Evolutionary conservation across 2,797 vertebrate species (phyloP), one percentile per base, ranked within the genome.

Genomic region (Sphaeramia orbicularis): DNA sequence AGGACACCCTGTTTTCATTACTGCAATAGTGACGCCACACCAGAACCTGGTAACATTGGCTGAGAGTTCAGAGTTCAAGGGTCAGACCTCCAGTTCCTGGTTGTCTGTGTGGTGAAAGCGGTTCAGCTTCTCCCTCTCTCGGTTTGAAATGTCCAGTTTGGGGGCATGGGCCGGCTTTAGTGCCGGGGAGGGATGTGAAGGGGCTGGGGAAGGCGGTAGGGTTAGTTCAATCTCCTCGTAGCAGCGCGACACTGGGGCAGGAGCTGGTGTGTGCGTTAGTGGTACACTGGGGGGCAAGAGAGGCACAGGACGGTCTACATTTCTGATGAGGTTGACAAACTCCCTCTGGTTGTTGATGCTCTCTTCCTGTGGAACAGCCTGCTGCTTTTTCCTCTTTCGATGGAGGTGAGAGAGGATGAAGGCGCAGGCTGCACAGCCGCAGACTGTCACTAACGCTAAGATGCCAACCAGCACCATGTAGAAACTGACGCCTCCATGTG

Each of bases 111-210:
- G 79, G 58, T 94, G 88, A 62, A 95, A 88, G 51, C 89, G 92
- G 79, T 95, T 96, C n/a, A 95, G 80, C 71, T 95, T 95, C 82
- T 95, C 94, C 32, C 95, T 85, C 76, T 95, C 93, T 0, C 80
- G 91, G 78, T 96, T 96, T 58, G 93, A 95, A 80, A 95, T 95
- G 91, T 96, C 95, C 48, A 90, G 64, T 82, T 95, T 95, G 44
- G 91, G 78, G 6, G 61, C 85, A 8, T 83, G 89, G 30, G 84
- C 71, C 1, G 78, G 88, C 71, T 95, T 94, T 11, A 94, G 84
- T 0, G 87, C 90, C 0, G 86, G 89, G 41, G 90, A 91, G 1
- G 88, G 60, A 24, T 89, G 84, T 2, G 84, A 89, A 2, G 85
- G 81, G 3, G 86, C 91, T 0, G 88, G 89, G 19, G 89, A 88